These are phyloP conservation scores for Holothuria leucospilota DNA, from an alignment of 53 echinoderm and acorn worm species.

Conservation along the genomic window DNA sequence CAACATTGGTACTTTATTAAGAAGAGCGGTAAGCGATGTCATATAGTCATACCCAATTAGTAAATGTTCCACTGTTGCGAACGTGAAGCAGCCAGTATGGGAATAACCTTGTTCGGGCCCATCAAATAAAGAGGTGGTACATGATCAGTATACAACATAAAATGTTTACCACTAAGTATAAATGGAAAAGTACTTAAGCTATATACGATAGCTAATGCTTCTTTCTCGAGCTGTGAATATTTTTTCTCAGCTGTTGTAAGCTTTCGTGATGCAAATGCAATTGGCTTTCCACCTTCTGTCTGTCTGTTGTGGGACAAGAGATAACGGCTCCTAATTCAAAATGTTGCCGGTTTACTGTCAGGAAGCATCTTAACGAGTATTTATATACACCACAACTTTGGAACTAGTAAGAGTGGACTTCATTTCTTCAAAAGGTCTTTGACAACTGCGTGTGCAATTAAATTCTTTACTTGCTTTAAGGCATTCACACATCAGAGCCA, in stretches of 20 bases:
- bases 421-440: background rate
- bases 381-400: background rate
- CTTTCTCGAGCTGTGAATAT: conserved; percentile 44
- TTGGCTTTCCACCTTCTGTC: conserved; percentile 28
- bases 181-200: conserved; percentile 44
- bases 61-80: conserved; percentile 6
- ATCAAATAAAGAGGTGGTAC: conserved; percentile 38
- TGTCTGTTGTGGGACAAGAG: background rate
- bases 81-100: conserved; percentile 35
- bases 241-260: background rate
- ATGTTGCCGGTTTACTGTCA: background rate
- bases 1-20: conserved; percentile 36
- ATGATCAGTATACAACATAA: conserved; percentile 12
- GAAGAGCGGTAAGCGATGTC: conserved; percentile 18
- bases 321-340: conserved; percentile 7
- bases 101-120: conserved; percentile 28
- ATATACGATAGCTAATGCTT: conserved; percentile 49
- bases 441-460: background rate
- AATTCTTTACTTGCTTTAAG: background rate
- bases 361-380: background rate
- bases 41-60: conserved; percentile 31
- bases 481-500: too few species aligned
- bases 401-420: background rate
- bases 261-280: conserved; percentile 34
- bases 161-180: conserved; percentile 47